Evolutionary conservation across 2,797 vertebrate genomes (phyloP).

Genomic region (Chaenodraco wilsoni): DNA sequence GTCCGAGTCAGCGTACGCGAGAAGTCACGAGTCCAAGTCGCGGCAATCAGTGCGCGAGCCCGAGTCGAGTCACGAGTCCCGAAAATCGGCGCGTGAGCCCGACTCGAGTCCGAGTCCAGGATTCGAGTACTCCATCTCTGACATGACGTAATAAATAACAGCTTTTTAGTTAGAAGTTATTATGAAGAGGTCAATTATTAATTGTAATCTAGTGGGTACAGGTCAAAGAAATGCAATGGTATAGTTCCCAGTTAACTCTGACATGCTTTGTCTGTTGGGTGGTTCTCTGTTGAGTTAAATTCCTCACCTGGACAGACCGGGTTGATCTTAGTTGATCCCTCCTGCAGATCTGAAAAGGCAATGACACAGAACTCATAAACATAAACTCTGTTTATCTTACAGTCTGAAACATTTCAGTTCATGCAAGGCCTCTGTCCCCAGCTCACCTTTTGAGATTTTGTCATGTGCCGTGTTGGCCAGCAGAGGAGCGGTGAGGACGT

Average conservation of each 20-base stretch:
- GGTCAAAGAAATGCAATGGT: background rate
- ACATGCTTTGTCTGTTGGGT: background rate
- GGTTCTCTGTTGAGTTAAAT: background rate
- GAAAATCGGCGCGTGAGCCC: no score
- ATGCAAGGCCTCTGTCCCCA: background rate
- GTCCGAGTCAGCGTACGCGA: no score
- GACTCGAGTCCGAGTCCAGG: no score
- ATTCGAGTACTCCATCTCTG: no score
- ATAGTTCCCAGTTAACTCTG: background rate
- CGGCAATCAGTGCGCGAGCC: no score
- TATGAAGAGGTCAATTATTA: background rate
- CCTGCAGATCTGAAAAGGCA: slow-evolving; percentile 86
- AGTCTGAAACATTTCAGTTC: slow-evolving; percentile 1
- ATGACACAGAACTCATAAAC: background rate
- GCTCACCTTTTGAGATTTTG: slow-evolving; percentile 90
- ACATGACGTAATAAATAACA: background rate
- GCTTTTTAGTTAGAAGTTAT: background rate
- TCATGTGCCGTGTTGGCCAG: slow-evolving; percentile 96
- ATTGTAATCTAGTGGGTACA: background rate
- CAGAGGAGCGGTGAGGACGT: slow-evolving; percentile 96
- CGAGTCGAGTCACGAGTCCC: no score
- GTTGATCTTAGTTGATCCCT: slow-evolving; percentile 89
- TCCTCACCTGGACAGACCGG: slow-evolving; percentile 94
- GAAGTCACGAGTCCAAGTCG: no score
- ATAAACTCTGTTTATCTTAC: background rate